Base-by-base conservation (phyloP, 2,797 vertebrate genomes). In the Fratercula arctica region DNA sequence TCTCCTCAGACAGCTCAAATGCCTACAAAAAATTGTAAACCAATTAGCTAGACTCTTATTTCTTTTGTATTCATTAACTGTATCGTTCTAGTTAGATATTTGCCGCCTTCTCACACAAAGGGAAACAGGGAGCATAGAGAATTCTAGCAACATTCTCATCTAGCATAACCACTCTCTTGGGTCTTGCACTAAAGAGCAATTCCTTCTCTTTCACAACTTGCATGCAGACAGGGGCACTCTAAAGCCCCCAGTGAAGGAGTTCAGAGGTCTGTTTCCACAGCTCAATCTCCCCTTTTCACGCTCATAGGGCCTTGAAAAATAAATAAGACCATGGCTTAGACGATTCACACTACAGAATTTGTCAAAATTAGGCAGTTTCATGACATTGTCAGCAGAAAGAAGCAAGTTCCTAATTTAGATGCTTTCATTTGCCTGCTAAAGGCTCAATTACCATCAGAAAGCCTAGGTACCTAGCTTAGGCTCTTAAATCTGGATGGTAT, bases 341-440 rank as follows among this genome's bases (percentile, higher is more conserved):
- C 60, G 81, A 75, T 41, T 91, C 79, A 60, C 6, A 3, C 76
- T 57, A 46, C 39, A 79, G 24, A 59, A 46, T 24, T 72, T 66
- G 54, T 60, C 79, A 81, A 35, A 91, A 80, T 39, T 31, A 78
- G 26, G 45, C 60, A 80, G 56, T 37, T 72, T 61, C 85, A 66
- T 2, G 13, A 35, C 16, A 13, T 10, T 28, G 45, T 48, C 45
- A 78, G 50, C 83, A 84, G 57, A 80, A 92, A 81, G 63, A 37
- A 45, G 64, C 25, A 63, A 53, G 64, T 31, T 91, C 41, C 85
- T 66, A 78, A 95, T 93, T 90, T 84, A 84, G 79, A 39, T 75
- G 87, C 79, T 91, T 93, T 84, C 37, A 66, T 88, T 91, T 93
- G n/a, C 85, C 28, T 95, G 5, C 45, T 90, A 81, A 95, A 84